A percentile compares a stretch with the other conserved stretches of the same genome.
phyloP scores from a whole-genome alignment of 1,140 invertebrate species.

The Vanessa atalanta region DNA sequence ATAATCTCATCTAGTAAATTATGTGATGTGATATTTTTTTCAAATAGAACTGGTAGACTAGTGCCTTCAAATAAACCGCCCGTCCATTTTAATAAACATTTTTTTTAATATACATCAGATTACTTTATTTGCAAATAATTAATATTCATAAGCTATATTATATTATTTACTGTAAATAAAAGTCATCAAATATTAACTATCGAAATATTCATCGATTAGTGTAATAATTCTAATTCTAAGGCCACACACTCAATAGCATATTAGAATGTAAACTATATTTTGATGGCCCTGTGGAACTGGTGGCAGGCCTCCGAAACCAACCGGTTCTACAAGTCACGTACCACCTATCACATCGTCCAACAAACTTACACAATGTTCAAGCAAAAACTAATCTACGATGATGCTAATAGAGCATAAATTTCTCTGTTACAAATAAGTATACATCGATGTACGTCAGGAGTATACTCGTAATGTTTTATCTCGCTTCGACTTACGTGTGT shows the following conservation, averaged over 20 bases:
- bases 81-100: too few relatives aligned
- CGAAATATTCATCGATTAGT: not conserved
- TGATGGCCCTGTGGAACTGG: conserved; percentile 40
- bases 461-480: conserved; percentile 19
- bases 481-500: conserved; percentile 18
- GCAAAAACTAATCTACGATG: not conserved
- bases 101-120: too few relatives aligned
- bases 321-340: conserved; percentile 52
- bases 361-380: not conserved
- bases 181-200: not conserved
- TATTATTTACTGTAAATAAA: not conserved
- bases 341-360: not conserved
- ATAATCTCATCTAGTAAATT: too few relatives aligned
- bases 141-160: too few relatives aligned
- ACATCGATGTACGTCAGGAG: not conserved
- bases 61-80: too few relatives aligned
- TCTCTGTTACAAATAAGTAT: not conserved
- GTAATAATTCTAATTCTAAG: conserved; percentile 19
- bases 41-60: too few relatives aligned
- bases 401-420: not conserved
- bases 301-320: conserved; percentile 56
- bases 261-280: conserved; percentile 21
- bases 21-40: too few relatives aligned
- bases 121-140: too few relatives aligned
- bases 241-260: conserved; percentile 5